Conservation (phyloP, 1,140 invertebrate genomes). For the Pteromalus puparum region DNA sequence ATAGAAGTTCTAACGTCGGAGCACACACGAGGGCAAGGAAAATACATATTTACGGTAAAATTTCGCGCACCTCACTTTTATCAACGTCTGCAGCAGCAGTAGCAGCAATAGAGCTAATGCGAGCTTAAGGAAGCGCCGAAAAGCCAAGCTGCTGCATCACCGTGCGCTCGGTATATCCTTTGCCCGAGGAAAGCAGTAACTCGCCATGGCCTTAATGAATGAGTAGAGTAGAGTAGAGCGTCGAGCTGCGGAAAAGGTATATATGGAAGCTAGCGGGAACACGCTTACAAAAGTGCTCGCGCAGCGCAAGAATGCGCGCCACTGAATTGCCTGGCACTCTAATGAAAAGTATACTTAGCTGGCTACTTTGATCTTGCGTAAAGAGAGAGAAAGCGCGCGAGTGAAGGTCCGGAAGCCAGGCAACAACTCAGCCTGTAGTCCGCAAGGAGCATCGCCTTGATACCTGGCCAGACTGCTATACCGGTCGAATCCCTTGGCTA, state of each 20-base stretch:
- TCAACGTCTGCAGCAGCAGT: not conserved
- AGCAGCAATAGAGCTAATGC: not conserved
- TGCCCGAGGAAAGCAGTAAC: not conserved
- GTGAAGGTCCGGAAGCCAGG: constrained; percentile 43
- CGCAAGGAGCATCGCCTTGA: constrained; percentile 13
- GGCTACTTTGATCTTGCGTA: constrained; percentile 47
- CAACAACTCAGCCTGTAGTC: constrained; percentile 27
- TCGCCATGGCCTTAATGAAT: constrained; percentile 35
- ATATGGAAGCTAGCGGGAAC: not conserved
- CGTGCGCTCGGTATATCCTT: not conserved
- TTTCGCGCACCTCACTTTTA: not conserved
- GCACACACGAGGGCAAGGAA: not conserved
- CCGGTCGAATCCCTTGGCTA: constrained; percentile 17
- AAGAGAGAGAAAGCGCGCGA: constrained; percentile 26
- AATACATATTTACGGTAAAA: constrained; percentile 10
- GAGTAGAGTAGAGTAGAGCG: not conserved
- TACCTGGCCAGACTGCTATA: not conserved
- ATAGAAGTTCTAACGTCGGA: not conserved
- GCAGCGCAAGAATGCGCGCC: constrained; percentile 25
- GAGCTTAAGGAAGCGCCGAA: constrained; percentile 24
- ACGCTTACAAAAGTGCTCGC: constrained; percentile 25
- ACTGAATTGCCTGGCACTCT: constrained; percentile 38
- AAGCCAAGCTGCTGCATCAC: not conserved
- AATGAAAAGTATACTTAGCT: constrained; percentile 54
- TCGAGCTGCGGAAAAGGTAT: not conserved